Evolutionary conservation across 1,140 invertebrate genomes (phyloP).

Genomic region (Panonychus citri): DNA sequence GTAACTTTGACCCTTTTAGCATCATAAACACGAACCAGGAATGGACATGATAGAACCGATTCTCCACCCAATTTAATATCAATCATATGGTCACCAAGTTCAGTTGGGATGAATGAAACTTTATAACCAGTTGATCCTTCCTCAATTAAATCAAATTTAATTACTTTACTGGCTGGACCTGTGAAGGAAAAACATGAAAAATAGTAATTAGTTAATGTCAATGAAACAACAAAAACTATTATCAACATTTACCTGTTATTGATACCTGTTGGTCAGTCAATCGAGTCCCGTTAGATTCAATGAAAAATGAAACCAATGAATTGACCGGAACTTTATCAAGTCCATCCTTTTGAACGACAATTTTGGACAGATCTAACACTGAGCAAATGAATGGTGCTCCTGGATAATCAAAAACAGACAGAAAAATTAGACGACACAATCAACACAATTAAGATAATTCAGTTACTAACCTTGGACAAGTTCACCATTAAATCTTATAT

Average conservation of each 20-base stretch:
- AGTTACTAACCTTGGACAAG: constrained; percentile 50
- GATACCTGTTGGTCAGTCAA: constrained; percentile 1
- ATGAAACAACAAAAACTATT: background rate
- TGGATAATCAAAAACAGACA: background rate
- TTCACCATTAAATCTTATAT: constrained; percentile 82
- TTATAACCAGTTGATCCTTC: constrained; percentile 23
- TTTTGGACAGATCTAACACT: constrained; percentile 9
- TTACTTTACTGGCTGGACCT: constrained; percentile 13
- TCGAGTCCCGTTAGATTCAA: constrained; percentile 8
- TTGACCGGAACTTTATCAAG: constrained; percentile 9
- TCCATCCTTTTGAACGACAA: constrained; percentile 6
- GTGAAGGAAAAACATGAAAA: constrained; percentile 1
- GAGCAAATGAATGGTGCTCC: constrained; percentile 9
- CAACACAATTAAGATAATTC: background rate
- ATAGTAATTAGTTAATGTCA: background rate
- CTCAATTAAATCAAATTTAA: constrained; percentile 13
- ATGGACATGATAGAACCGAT: constrained; percentile 77
- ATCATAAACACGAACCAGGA: constrained; percentile 78
- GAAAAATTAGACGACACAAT: background rate
- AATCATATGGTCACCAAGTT: constrained; percentile 80
- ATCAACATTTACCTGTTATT: background rate
- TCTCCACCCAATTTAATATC: constrained; percentile 56
- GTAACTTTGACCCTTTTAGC: constrained; percentile 68
- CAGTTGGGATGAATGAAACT: constrained; percentile 58
- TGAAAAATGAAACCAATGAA: constrained; percentile 3